These are phyloP conservation scores for Drosophila pectinifera DNA, from an alignment of 1,140 invertebrate species.

Conservation along the genomic window DNA sequence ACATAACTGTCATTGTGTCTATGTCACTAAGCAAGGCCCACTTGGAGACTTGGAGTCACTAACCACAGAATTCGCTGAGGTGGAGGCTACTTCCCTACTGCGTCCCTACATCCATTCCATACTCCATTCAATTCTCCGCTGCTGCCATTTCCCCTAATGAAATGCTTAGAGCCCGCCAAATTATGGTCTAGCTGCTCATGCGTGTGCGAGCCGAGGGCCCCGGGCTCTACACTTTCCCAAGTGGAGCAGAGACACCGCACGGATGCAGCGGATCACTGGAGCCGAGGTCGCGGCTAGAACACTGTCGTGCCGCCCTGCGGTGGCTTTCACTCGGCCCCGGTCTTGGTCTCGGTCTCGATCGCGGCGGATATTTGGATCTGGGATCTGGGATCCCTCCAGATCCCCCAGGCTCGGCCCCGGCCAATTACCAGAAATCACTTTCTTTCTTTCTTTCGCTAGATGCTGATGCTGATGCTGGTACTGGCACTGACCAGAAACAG, in stretches of 20 bases:
- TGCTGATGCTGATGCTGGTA: background rate
- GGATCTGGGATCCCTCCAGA: slow-evolving; percentile 14
- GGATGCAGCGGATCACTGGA: background rate
- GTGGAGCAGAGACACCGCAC: slow-evolving; percentile 12
- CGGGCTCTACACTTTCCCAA: slow-evolving; percentile 34
- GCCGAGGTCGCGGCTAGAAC: slow-evolving; percentile 38
- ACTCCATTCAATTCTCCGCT: slow-evolving; percentile 20
- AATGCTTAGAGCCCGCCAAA: slow-evolving; percentile 58
- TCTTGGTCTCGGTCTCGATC: slow-evolving; percentile 14
- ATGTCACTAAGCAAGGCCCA: slow-evolving; percentile 51
- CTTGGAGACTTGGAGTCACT: slow-evolving; percentile 20
- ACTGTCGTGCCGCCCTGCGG: slow-evolving; percentile 58
- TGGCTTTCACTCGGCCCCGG: slow-evolving; percentile 61
- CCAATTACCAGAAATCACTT: slow-evolving; percentile 68
- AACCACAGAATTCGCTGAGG: slow-evolving; percentile 37
- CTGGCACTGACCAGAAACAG: slow-evolving; percentile 24
- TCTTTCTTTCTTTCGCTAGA: slow-evolving; percentile 42
- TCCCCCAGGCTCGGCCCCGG: slow-evolving; percentile 9
- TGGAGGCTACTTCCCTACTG: too few relatives aligned
- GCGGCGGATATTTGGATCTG: background rate
- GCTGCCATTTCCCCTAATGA: slow-evolving; percentile 37
- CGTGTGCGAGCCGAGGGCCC: slow-evolving; percentile 28
- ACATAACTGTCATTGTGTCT: slow-evolving; percentile 74
- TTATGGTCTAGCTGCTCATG: slow-evolving; percentile 55
- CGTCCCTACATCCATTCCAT: too few relatives aligned